Conservation (phyloP, 2,113 vertebrate species). For the Pampusana beccarii region DNA sequence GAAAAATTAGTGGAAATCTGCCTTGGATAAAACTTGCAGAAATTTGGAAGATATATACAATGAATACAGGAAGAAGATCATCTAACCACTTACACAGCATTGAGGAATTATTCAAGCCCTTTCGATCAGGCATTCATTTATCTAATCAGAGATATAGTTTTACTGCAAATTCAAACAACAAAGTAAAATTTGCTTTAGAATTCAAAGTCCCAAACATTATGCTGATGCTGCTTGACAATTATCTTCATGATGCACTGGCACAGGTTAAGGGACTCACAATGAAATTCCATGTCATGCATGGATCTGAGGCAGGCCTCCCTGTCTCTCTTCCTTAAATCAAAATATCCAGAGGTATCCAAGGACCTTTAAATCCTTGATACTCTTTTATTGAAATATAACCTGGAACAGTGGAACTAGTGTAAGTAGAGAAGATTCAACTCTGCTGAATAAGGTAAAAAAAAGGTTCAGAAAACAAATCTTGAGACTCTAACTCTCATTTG, state of each 20-base stretch:
- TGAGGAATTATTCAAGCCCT: background rate
- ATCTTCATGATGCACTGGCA: background rate
- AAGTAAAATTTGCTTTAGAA: background rate
- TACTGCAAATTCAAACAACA: background rate
- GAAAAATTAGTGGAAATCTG: background rate
- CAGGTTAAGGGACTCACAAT: background rate
- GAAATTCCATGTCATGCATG: rapidly evolving
- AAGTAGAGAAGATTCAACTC: background rate
- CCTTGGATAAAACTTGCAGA: background rate
- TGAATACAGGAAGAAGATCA: background rate
- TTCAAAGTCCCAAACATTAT: background rate
- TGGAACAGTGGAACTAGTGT: background rate
- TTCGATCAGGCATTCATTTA: background rate
- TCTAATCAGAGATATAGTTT: background rate
- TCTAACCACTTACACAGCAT: background rate
- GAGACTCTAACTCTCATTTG: background rate
- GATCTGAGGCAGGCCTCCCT: background rate
- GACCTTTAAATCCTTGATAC: background rate
- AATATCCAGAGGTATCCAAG: background rate
- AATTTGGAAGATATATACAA: background rate
- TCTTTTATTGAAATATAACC: background rate
- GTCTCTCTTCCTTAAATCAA: background rate
- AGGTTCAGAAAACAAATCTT: background rate
- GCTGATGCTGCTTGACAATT: background rate
- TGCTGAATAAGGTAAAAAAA: background rate